Evolutionary conservation across 2,888 invertebrate genomes (phyloP).

Genomic region (Cenopis cana): DNA sequence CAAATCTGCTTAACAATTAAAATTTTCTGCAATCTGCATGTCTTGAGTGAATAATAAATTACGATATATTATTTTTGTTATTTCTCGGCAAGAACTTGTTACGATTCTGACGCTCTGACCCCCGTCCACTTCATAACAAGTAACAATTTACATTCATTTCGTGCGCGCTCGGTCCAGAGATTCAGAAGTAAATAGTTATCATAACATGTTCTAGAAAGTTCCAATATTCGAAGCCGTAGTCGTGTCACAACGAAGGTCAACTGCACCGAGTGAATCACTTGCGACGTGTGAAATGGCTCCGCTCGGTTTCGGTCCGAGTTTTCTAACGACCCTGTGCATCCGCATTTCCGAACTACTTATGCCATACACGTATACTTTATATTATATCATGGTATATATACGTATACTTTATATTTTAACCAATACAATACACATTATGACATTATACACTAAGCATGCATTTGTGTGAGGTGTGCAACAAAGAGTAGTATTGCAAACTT

Average conservation of each 20-base stretch:
- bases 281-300: slow-evolving; percentile 52
- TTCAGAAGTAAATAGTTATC: slow-evolving; percentile 24
- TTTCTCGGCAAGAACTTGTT: slow-evolving; percentile 1
- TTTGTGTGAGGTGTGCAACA: no score
- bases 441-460: no score
- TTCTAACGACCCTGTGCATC: slow-evolving; percentile 59
- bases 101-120: neutral
- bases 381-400: no score
- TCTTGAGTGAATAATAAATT: neutral
- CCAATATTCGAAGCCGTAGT: slow-evolving; percentile 31
- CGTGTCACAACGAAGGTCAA: slow-evolving; percentile 29
- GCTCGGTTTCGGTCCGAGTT: slow-evolving; percentile 51
- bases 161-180: slow-evolving; percentile 8
- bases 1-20: neutral
- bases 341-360: slow-evolving; percentile 47
- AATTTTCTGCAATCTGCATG: neutral
- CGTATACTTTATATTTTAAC: neutral
- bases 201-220: slow-evolving; percentile 37
- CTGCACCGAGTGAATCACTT: slow-evolving; percentile 40
- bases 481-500: no score
- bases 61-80: neutral
- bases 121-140: neutral
- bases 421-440: neutral
- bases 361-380: neutral
- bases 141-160: slow-evolving; percentile 25